phyloP scores from a whole-genome alignment of 2,888 invertebrate genomes.

The Aromia moschata region DNA sequence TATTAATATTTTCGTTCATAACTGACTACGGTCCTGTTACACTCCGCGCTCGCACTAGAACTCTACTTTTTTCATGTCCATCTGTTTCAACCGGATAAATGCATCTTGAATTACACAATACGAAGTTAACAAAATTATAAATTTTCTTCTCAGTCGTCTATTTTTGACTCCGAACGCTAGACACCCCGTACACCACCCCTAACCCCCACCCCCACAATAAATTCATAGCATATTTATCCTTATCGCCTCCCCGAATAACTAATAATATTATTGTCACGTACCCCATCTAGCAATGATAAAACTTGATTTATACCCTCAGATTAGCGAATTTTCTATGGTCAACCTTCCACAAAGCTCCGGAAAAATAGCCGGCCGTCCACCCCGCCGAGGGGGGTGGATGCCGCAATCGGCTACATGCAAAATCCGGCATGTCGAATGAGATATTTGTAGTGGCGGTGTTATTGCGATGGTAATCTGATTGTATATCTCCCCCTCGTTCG shows the following conservation, averaged over 20 bases:
- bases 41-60: too few relatives aligned
- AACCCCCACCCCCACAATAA: neutral
- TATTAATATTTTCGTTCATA: too few relatives aligned
- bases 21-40: too few relatives aligned
- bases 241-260: neutral
- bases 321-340: slow-evolving; percentile 50
- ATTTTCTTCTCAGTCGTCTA: neutral
- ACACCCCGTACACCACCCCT: neutral
- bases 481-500: slow-evolving; percentile 53
- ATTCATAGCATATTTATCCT: neutral
- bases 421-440: slow-evolving; percentile 44
- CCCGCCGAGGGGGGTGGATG: neutral
- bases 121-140: too few relatives aligned
- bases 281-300: slow-evolving; percentile 32
- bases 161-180: neutral
- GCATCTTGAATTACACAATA: too few relatives aligned
- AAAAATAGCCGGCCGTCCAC: slow-evolving; percentile 27
- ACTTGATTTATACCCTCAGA: slow-evolving; percentile 48
- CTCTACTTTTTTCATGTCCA: too few relatives aligned
- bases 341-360: slow-evolving; percentile 44
- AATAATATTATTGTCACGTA: slow-evolving; percentile 10
- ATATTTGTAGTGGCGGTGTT: slow-evolving; percentile 57
- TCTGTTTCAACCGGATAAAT: too few relatives aligned
- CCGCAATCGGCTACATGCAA: slow-evolving; percentile 10
- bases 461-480: slow-evolving; percentile 56